Evolutionary conservation across 2,113 vertebrate genomes (phyloP).

Genomic region (Lagopus muta): DNA sequence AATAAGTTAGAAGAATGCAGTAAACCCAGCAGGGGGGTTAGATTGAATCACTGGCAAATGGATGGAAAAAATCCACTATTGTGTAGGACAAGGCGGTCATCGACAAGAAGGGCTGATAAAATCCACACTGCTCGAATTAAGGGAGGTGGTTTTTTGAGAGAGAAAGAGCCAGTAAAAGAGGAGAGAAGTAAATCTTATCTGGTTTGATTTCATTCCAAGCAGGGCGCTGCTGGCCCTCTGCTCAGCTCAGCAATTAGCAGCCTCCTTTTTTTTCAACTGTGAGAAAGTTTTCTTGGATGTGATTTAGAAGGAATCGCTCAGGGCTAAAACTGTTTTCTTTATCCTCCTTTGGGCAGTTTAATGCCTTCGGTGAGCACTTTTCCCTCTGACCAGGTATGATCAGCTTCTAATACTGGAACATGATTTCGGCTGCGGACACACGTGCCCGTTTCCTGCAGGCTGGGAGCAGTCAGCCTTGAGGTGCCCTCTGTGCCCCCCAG

Average conservation of each 20-base stretch:
- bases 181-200: not conserved
- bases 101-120: slow-evolving; percentile 54
- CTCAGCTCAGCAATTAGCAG: not conserved
- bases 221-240: not conserved
- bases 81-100: slow-evolving; percentile 64
- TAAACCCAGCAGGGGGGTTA: slow-evolving; percentile 83
- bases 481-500: too few species aligned
- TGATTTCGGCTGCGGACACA: too few species aligned
- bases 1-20: slow-evolving; percentile 86
- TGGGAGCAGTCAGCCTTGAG: too few species aligned
- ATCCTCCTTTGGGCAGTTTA: not conserved
- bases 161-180: not conserved
- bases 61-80: slow-evolving; percentile 78
- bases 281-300: not conserved
- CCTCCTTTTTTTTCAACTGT: not conserved
- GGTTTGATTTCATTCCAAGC: not conserved
- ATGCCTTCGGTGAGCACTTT: not conserved
- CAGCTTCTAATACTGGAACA: not conserved
- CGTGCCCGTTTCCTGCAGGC: too few species aligned
- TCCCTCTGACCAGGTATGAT: not conserved
- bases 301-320: not conserved
- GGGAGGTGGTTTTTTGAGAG: not conserved
- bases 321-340: not conserved
- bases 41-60: slow-evolving; percentile 83
- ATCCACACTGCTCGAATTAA: slow-evolving; percentile 1